A percentile compares a stretch with the other conserved stretches of the same genome.
These are phyloP conservation scores for Lutjanus erythropterus DNA, from an alignment of 2,113 vertebrate genomes.

Conservation along the genomic window DNA sequence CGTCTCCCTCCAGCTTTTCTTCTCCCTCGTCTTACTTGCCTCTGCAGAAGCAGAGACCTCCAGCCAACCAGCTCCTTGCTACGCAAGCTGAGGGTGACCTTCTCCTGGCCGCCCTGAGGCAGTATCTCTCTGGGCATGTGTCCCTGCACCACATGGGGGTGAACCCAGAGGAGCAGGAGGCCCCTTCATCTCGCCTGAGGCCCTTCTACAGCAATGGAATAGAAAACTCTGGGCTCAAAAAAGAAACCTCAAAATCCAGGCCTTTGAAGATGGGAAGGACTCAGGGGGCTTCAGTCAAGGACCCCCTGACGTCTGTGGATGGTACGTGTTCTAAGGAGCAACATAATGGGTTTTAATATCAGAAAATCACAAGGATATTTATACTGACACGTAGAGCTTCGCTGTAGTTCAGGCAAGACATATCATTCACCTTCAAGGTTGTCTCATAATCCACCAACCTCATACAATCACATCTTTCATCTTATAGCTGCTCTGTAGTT, in stretches of 20 bases:
- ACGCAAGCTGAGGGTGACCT: slow-evolving; percentile 64
- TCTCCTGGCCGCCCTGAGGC: slow-evolving; percentile 82
- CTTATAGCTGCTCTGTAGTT: background rate
- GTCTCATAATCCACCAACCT: too few relatives aligned
- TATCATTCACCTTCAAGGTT: background rate
- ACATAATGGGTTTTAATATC: background rate
- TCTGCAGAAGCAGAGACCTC: slow-evolving; percentile 48
- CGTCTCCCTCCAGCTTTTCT: slow-evolving; percentile 65
- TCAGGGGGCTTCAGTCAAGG: slow-evolving; percentile 61
- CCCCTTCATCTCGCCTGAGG: slow-evolving; percentile 43
- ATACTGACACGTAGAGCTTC: background rate
- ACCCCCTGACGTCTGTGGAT: slow-evolving; percentile 82
- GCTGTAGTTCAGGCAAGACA: background rate
- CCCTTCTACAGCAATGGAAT: slow-evolving; percentile 56
- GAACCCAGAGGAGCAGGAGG: slow-evolving; percentile 51
- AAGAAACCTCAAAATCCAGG: slow-evolving; percentile 57
- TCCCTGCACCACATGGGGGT: slow-evolving; percentile 48
- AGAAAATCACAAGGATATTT: background rate
- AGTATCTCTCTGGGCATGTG: slow-evolving; percentile 81
- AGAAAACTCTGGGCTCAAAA: slow-evolving; percentile 52
- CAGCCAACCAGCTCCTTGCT: slow-evolving; percentile 30
- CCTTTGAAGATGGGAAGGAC: slow-evolving; percentile 61
- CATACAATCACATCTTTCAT: background rate
- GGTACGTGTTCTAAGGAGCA: slow-evolving; percentile 80
- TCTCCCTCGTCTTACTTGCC: slow-evolving; percentile 51